Percentiles rank a stretch among this genome's conserved stretches.
Conservation (phyloP, 2,797 vertebrate genomes). For the Neomorphus geoffroyi region DNA sequence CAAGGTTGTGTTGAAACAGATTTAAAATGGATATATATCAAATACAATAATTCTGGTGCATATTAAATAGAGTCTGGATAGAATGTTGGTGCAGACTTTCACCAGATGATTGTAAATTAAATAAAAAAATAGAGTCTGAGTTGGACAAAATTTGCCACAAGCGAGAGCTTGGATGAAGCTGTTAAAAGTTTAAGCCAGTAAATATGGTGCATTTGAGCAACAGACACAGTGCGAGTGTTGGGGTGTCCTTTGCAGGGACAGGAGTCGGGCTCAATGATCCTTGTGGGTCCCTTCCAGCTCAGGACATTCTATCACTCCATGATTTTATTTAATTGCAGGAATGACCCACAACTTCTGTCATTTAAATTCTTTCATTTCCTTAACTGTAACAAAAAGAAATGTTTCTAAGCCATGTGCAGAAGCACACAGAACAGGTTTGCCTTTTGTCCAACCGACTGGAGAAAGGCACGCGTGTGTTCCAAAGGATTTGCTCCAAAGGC, state of each 20-base stretch:
- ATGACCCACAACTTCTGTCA: background rate
- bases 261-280: too few relatives aligned
- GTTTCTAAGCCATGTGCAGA: background rate
- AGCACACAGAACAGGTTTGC: background rate
- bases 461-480: rapidly evolving
- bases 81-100: background rate
- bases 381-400: background rate
- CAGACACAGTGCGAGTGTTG: too few relatives aligned
- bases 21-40: conserved; percentile 70
- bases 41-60: conserved; percentile 65
- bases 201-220: background rate
- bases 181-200: background rate
- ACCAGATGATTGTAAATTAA: conserved; percentile 1
- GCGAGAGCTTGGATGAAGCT: background rate
- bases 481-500: too few relatives aligned
- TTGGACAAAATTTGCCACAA: background rate
- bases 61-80: conserved; percentile 45
- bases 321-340: background rate
- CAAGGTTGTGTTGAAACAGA: conserved; percentile 69
- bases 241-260: too few relatives aligned
- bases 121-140: background rate
- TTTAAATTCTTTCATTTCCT: background rate
- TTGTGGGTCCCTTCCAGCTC: too few relatives aligned
- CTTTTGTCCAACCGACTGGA: background rate
- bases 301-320: too few relatives aligned